A percentile compares a stretch with the other conserved stretches of the same genome.
Evolutionary conservation across 2,888 invertebrate genomes (phyloP).

Genomic region (Trissolcus japonicus): DNA sequence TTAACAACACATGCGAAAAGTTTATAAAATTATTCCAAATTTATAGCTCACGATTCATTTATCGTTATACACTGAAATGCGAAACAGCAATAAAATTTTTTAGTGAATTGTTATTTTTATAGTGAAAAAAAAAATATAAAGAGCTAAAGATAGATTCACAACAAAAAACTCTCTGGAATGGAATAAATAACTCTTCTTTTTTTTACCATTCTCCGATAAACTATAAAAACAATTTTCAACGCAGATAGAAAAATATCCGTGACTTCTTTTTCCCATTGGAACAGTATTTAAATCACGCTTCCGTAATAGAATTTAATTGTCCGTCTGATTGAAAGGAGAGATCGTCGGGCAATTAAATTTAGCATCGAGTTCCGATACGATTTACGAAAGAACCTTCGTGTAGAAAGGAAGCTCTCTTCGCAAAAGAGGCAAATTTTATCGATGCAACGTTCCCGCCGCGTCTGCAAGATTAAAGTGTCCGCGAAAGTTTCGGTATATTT

Average conservation of each 20-base stretch:
- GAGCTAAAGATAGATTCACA: no score
- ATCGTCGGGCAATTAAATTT: slow-evolving; percentile 12
- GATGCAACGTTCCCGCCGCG: background rate
- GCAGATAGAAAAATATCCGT: no score
- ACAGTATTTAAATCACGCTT: background rate
- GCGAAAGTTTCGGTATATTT: slow-evolving; percentile 15
- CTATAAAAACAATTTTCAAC: no score
- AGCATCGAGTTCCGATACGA: slow-evolving; percentile 3
- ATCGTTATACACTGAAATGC: background rate
- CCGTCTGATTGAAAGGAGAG: slow-evolving; percentile 3
- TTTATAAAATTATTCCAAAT: no score
- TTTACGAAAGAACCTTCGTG: background rate
- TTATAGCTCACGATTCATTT: background rate
- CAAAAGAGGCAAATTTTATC: background rate
- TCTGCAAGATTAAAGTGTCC: slow-evolving; percentile 26
- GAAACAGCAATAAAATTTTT: no score
- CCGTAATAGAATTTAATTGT: slow-evolving; percentile 1
- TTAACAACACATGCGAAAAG: no score
- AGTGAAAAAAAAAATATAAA: no score
- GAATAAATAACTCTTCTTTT: no score
- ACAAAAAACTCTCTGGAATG: no score
- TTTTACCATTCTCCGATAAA: no score
- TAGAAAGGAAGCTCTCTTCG: background rate
- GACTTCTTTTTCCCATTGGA: background rate
- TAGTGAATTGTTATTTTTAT: no score